Conservation (phyloP, 2,797 vertebrate genomes). For the Pseudotriccus pelzelni region DNA sequence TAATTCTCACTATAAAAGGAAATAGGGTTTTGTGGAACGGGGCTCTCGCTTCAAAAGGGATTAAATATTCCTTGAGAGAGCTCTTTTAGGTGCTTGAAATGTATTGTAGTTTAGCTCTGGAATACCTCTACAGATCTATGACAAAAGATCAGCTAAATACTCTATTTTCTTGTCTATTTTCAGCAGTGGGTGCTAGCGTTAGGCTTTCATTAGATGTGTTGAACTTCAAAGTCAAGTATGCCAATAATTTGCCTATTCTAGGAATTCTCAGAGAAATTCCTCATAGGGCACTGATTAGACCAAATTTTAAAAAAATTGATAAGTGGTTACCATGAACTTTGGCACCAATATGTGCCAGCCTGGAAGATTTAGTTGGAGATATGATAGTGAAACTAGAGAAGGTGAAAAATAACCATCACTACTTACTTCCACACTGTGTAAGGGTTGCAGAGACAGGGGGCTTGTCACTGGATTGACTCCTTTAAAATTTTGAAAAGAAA, state of each 20-base stretch:
- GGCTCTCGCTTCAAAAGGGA: not conserved
- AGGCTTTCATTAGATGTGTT: not conserved
- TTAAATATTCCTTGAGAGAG: constrained; percentile 6
- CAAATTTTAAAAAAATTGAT: not conserved
- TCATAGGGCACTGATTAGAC: not conserved
- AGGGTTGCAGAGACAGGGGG: not conserved
- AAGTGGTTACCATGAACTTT: constrained; percentile 72
- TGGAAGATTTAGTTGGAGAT: not conserved
- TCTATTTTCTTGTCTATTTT: not conserved
- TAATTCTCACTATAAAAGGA: not conserved
- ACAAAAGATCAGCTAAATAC: not conserved
- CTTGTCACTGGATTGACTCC: not conserved
- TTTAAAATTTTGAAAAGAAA: not conserved
- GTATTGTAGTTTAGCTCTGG: not conserved
- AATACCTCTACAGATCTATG: not conserved
- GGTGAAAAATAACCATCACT: not conserved
- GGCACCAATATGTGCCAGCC: constrained; percentile 65
- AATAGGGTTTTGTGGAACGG: not conserved
- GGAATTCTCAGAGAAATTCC: not conserved
- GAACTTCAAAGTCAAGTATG: not conserved
- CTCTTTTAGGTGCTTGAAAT: not conserved
- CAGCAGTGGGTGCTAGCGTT: not conserved
- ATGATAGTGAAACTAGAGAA: not conserved
- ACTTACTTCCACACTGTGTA: not conserved
- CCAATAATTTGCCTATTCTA: not conserved